Evolutionary conservation across 2,113 vertebrate species (phyloP).

Genomic region (Patagioenas fasciata): DNA sequence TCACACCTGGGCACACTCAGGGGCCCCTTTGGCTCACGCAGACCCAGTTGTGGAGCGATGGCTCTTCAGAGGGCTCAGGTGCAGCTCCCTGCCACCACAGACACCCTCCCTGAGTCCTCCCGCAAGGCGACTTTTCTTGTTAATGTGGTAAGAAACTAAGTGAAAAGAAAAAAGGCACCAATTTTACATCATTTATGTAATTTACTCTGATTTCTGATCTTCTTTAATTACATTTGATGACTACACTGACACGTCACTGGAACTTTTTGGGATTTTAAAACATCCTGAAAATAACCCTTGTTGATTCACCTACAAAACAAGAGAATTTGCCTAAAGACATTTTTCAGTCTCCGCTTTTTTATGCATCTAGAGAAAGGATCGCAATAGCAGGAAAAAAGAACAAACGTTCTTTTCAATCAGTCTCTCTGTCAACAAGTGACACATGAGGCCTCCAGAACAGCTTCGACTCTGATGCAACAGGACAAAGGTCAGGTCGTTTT

Average conservation of each 20-base stretch:
- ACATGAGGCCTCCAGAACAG: not conserved
- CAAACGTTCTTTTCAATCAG: not conserved
- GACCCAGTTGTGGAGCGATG: not conserved
- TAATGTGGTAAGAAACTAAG: not conserved
- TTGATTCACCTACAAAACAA: not conserved
- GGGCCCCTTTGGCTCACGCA: not conserved
- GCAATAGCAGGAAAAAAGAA: not conserved
- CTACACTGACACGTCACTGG: not conserved
- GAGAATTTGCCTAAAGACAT: not conserved
- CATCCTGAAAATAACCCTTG: not conserved
- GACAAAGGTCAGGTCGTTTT: not conserved
- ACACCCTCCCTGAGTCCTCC: not conserved
- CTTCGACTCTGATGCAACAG: not conserved
- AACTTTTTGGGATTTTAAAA: not conserved
- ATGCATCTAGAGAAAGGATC: not conserved
- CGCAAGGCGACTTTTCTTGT: not conserved
- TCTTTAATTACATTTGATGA: not conserved
- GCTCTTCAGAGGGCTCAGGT: no score
- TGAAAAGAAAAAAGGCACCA: not conserved
- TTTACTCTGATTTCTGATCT: no score
- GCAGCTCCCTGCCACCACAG: not conserved
- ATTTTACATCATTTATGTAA: not conserved
- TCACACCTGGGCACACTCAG: not conserved
- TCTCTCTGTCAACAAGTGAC: not conserved
- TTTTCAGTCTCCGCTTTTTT: not conserved